These are phyloP conservation scores for Calliopsis andreniformis DNA, from an alignment of 1,140 invertebrate species.

Conservation along the genomic window DNA sequence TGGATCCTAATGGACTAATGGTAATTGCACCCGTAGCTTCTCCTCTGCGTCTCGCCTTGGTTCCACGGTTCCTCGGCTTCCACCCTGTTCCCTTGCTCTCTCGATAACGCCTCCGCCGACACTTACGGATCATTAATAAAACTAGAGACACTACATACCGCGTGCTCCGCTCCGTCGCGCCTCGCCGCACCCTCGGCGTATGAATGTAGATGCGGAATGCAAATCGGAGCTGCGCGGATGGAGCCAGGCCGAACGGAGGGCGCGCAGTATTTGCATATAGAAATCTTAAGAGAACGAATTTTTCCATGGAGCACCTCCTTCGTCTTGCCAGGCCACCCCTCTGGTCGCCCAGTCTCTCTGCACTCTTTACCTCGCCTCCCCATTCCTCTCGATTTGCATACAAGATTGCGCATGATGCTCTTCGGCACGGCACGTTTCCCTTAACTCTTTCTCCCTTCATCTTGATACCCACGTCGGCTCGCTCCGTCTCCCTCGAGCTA, in stretches of 20 bases:
- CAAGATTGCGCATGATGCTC: conserved; percentile 74
- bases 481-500: background rate
- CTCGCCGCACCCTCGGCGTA: too few relatives aligned
- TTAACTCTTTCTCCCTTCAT: conserved; percentile 23
- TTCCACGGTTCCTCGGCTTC: conserved; percentile 9
- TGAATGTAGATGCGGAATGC: conserved; percentile 62
- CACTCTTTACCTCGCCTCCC: background rate
- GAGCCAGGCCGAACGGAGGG: conserved; percentile 14
- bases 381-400: conserved; percentile 71
- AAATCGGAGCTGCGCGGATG: conserved; percentile 46
- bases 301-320: conserved; percentile 53
- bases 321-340: background rate
- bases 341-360: background rate
- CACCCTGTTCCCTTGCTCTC: conserved; percentile 2
- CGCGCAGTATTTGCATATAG: conserved; percentile 68
- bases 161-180: conserved; percentile 7
- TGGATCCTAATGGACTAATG: conserved; percentile 64
- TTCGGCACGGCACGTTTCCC: conserved; percentile 68
- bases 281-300: conserved; percentile 72
- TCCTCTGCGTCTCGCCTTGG: background rate
- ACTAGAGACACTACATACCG: conserved; percentile 32
- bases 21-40: conserved; percentile 50
- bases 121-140: conserved; percentile 68
- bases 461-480: background rate
- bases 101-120: conserved; percentile 49